A percentile compares a stretch with the other conserved stretches of the same genome.
phyloP scores from a whole-genome alignment of 2,797 vertebrate species.

The Sphenopsis melanotis region DNA sequence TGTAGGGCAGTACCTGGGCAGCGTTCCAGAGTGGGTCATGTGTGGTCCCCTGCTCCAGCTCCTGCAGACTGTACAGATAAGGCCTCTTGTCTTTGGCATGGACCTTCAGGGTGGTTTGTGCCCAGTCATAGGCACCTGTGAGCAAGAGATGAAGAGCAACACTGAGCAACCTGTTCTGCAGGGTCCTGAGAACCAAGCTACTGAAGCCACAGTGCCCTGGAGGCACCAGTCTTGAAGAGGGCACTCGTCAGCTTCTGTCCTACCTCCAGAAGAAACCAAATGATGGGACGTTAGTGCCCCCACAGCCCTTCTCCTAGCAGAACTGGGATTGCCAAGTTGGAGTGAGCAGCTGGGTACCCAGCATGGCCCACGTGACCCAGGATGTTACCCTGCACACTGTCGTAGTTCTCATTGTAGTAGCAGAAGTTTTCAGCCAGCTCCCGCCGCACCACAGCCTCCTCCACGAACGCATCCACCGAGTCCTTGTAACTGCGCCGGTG shows the following conservation, averaged over 20 bases:
- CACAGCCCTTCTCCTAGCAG: background rate
- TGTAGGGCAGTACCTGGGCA: slow-evolving; percentile 76
- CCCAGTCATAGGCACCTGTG: slow-evolving; percentile 81
- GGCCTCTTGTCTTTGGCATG: slow-evolving; percentile 80
- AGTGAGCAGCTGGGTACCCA: background rate
- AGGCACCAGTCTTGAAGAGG: background rate
- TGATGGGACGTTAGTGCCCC: background rate
- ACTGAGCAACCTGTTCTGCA: background rate
- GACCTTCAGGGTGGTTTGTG: slow-evolving; percentile 82
- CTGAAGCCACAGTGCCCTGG: background rate
- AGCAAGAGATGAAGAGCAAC: background rate
- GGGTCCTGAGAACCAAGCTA: background rate
- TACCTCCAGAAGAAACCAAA: background rate
- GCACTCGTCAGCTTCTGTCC: background rate
- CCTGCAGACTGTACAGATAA: slow-evolving; percentile 75
- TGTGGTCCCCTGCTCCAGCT: slow-evolving; percentile 82
- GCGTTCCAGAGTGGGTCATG: slow-evolving; percentile 87
- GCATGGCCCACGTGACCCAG: rapidly evolving
- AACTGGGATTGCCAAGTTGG: background rate
- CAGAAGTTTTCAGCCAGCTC: slow-evolving; percentile 93
- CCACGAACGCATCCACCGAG: slow-evolving; percentile 77
- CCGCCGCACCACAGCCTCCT: slow-evolving; percentile 87
- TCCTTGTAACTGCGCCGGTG: slow-evolving; percentile 58
- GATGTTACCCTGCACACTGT: slow-evolving; percentile 79
- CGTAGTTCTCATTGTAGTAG: slow-evolving; percentile 89